Evolutionary conservation across 2,888 invertebrate species (phyloP).

Genomic region (Chymomyza caudatula): DNA sequence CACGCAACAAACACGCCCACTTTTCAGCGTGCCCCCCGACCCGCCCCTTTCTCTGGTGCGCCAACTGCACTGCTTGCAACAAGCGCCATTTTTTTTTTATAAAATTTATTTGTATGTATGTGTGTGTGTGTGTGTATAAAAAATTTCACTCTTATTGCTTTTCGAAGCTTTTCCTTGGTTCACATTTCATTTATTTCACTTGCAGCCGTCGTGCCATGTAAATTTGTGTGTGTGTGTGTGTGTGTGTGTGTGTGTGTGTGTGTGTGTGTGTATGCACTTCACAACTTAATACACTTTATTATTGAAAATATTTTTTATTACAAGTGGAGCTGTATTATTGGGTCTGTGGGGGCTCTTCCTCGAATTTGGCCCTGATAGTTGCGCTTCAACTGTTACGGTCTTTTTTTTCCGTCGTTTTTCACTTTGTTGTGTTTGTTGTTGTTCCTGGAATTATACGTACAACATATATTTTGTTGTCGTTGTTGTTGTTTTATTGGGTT

Average conservation of each 20-base stretch:
- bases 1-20: conserved; percentile 15
- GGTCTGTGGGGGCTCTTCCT: conserved; percentile 32
- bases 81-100: conserved; percentile 23
- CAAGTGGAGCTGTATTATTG: conserved; percentile 43
- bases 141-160: conserved; percentile 65
- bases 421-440: conserved; percentile 30
- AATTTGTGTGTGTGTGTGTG: conserved; percentile 6
- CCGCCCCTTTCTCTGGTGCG: not conserved
- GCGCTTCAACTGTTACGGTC: conserved; percentile 12
- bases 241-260: conserved; percentile 3
- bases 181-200: conserved; percentile 72
- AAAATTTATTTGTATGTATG: not conserved
- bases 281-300: conserved; percentile 72
- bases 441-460: conserved; percentile 21
- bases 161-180: conserved; percentile 57
- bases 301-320: conserved; percentile 73
- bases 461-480: conserved; percentile 17
- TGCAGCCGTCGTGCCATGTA: conserved; percentile 34
- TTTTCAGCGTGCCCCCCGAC: conserved; percentile 16
- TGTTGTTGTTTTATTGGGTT: conserved; percentile 6
- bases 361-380: conserved; percentile 69
- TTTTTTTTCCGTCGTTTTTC: not conserved
- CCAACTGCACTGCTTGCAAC: conserved; percentile 22
- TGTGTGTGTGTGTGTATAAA: conserved; percentile 12
- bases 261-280: conserved; percentile 43